These are phyloP conservation scores for Oceanites oceanicus DNA, from an alignment of 2,113 vertebrate species.

Conservation along the genomic window DNA sequence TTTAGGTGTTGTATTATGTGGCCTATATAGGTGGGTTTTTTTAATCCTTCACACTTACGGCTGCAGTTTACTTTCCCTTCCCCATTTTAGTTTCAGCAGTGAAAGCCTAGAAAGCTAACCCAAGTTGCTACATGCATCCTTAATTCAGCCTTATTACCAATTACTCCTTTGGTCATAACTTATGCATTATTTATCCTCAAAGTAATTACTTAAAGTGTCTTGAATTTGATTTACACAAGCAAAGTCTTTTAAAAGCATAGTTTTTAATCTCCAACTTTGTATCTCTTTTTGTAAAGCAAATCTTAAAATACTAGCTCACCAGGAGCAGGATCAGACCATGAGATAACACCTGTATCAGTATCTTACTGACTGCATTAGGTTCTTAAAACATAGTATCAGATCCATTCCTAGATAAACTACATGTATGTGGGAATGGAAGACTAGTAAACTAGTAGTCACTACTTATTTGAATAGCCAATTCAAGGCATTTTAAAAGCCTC, in stretches of 20 bases:
- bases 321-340: slow-evolving; percentile 10
- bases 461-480: background rate
- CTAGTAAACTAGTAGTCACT: background rate
- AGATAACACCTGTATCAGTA: slow-evolving; percentile 56
- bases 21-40: background rate
- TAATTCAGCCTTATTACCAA: background rate
- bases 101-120: background rate
- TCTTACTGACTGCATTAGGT: slow-evolving; percentile 47
- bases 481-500: background rate
- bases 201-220: slow-evolving; percentile 60
- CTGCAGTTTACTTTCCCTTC: background rate
- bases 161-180: slow-evolving; percentile 2
- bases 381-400: slow-evolving; percentile 46
- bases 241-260: slow-evolving; percentile 60
- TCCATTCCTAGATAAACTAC: background rate
- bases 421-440: background rate
- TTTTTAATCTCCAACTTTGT: slow-evolving; percentile 56
- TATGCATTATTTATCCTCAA: slow-evolving; percentile 45
- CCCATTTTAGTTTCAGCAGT: background rate
- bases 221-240: slow-evolving; percentile 56
- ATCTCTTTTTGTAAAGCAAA: slow-evolving; percentile 52
- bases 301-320: slow-evolving; percentile 45
- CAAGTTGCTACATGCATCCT: background rate
- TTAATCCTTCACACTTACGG: background rate
- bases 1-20: background rate